phyloP scores from a whole-genome alignment of 2,888 invertebrate species.

The Drosophila nr. medialis region DNA sequence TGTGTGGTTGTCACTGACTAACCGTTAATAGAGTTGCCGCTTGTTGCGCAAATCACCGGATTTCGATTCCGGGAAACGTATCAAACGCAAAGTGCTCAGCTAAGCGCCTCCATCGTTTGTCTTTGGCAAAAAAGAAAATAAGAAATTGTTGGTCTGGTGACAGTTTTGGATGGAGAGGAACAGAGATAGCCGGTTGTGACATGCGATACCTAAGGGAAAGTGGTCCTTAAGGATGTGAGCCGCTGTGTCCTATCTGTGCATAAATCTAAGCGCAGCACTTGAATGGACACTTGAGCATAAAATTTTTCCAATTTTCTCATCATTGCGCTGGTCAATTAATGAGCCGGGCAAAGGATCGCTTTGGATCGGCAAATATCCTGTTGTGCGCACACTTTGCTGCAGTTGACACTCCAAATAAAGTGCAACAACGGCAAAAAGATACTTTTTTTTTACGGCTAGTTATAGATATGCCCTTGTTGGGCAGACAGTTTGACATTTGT shows the following conservation, averaged over 20 bases:
- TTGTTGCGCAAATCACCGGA: conserved; percentile 58
- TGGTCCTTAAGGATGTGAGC: conserved; percentile 47
- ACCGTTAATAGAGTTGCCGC: conserved; percentile 61
- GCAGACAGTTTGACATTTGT: conserved; percentile 77
- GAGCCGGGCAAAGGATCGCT: conserved; percentile 30
- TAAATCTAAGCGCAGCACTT: conserved; percentile 71
- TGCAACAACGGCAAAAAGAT: conserved; percentile 70
- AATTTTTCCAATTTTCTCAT: conserved; percentile 63
- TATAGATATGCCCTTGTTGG: conserved; percentile 74
- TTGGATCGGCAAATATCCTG: conserved; percentile 69
- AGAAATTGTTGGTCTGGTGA: conserved; percentile 48
- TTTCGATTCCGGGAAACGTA: conserved; percentile 58
- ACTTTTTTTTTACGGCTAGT: conserved; percentile 70
- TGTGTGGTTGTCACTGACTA: conserved; percentile 49
- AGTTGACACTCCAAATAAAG: conserved; percentile 80
- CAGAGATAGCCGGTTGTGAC: conserved; percentile 51
- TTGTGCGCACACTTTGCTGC: conserved; percentile 64
- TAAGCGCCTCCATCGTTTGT: conserved; percentile 59
- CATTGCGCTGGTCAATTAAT: conserved; percentile 77
- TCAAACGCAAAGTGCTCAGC: conserved; percentile 38
- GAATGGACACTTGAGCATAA: conserved; percentile 71
- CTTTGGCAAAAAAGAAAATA: conserved; percentile 43
- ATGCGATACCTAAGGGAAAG: conserved; percentile 74
- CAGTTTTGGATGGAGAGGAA: conserved; percentile 48
- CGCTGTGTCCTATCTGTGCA: conserved; percentile 61